Evolutionary conservation across 2,888 invertebrate species (phyloP).

Genomic region (Metalampra italica): DNA sequence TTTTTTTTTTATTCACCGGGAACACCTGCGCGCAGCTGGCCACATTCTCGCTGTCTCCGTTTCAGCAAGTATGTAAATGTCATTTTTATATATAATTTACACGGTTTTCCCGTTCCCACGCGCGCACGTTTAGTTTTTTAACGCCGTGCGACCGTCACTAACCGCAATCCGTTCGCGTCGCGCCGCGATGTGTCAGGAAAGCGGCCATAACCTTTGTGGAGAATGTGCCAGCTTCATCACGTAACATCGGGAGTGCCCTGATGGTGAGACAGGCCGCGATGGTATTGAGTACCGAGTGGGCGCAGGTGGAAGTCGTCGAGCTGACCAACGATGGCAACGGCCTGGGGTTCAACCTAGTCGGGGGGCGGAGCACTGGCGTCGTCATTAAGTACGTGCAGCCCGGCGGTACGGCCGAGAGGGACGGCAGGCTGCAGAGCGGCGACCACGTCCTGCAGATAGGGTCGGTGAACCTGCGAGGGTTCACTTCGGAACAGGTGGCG

Average conservation of each 20-base stretch:
- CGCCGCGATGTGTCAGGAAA: slow-evolving; percentile 39
- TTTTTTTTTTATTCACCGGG: slow-evolving; percentile 43
- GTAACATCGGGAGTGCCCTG: slow-evolving; percentile 62
- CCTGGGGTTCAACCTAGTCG: slow-evolving; percentile 98
- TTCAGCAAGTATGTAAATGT: slow-evolving; percentile 79
- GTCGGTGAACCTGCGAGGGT: slow-evolving; percentile 95
- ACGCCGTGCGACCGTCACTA: slow-evolving; percentile 24
- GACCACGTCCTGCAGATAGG: slow-evolving; percentile 98
- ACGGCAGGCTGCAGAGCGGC: slow-evolving; percentile 96
- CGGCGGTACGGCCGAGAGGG: slow-evolving; percentile 97
- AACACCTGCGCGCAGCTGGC: slow-evolving; percentile 60
- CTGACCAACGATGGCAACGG: slow-evolving; percentile 98
- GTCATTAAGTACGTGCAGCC: slow-evolving; percentile 98
- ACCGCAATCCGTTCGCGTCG: slow-evolving; percentile 18
- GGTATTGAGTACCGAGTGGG: slow-evolving; percentile 99
- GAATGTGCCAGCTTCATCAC: slow-evolving; percentile 46
- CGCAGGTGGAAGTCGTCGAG: slow-evolving; percentile 99
- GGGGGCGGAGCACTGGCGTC: slow-evolving; percentile 98
- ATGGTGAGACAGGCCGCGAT: slow-evolving; percentile 76
- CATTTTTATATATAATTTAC: slow-evolving; percentile 61
- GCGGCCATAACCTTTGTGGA: slow-evolving; percentile 57
- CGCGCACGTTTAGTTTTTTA: slow-evolving; percentile 28
- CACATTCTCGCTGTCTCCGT: slow-evolving; percentile 71
- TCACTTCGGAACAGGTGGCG: slow-evolving; percentile 96
- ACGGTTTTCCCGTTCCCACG: slow-evolving; percentile 38